phyloP scores from a whole-genome alignment of 2,888 invertebrate genomes.

The Euphydryas editha region DNA sequence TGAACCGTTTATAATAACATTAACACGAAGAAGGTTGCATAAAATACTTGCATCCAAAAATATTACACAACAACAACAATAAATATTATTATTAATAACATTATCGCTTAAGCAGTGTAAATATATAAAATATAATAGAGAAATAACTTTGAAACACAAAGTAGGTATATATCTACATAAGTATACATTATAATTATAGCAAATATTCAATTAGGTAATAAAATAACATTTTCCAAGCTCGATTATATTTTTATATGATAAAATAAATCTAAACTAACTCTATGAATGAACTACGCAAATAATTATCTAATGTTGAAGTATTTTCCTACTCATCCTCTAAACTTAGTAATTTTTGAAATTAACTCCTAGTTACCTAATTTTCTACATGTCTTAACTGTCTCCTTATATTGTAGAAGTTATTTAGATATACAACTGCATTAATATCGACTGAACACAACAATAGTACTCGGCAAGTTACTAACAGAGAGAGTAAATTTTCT shows the following conservation, averaged over 20 bases:
- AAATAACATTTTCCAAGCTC: conserved; percentile 81
- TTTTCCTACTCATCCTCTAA: conserved; percentile 79
- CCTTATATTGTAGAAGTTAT: conserved; percentile 47
- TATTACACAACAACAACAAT: conserved; percentile 79
- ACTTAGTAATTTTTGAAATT: conserved; percentile 76
- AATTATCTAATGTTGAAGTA: conserved; percentile 64
- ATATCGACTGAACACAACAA: conserved; percentile 61
- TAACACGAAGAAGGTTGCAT: conserved; percentile 72
- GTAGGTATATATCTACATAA: conserved; percentile 55
- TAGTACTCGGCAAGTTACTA: conserved; percentile 25
- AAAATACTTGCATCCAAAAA: conserved; percentile 80
- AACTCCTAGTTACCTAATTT: conserved; percentile 53
- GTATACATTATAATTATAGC: conserved; percentile 71
- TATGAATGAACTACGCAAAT: conserved; percentile 70
- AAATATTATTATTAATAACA: conserved; percentile 76
- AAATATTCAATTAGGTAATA: conserved; percentile 75
- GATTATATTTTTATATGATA: conserved; percentile 68
- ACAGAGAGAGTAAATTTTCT: conserved; percentile 51
- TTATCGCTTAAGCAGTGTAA: conserved; percentile 80
- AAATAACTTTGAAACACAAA: conserved; percentile 72
- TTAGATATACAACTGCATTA: conserved; percentile 54
- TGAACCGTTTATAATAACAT: conserved; percentile 63
- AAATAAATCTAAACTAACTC: conserved; percentile 71
- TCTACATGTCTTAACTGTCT: conserved; percentile 59
- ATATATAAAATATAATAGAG: conserved; percentile 78